phyloP scores from a whole-genome alignment of 1,140 invertebrate genomes.

The Drosophila asahinai region DNA sequence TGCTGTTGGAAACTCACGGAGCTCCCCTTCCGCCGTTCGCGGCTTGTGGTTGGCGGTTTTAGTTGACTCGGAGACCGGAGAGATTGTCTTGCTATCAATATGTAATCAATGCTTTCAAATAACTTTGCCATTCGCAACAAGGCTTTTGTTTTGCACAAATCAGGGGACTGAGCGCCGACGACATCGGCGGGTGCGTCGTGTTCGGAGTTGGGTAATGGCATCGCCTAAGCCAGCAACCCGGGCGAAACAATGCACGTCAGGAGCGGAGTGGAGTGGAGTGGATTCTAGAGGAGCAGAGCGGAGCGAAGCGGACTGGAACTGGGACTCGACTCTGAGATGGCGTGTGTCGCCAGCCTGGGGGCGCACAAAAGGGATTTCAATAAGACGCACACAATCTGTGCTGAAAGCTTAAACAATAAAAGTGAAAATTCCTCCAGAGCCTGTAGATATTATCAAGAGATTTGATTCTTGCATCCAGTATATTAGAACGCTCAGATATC shows the following conservation, averaged over 20 bases:
- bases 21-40: slow-evolving; percentile 1
- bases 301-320: slow-evolving; percentile 6
- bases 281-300: not conserved
- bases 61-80: slow-evolving; percentile 30
- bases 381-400: slow-evolving; percentile 77
- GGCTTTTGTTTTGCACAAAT: slow-evolving; percentile 77
- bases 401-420: slow-evolving; percentile 82
- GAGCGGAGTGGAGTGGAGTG: not conserved
- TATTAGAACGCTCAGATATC: not conserved
- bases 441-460: slow-evolving; percentile 55
- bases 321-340: slow-evolving; percentile 6
- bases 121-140: slow-evolving; percentile 74
- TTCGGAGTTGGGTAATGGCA: slow-evolving; percentile 46
- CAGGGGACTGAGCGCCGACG: slow-evolving; percentile 41
- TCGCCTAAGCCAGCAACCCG: slow-evolving; percentile 39
- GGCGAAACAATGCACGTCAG: slow-evolving; percentile 51
- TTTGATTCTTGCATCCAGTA: slow-evolving; percentile 1
- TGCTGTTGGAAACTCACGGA: not conserved
- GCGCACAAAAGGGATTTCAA: slow-evolving; percentile 78
- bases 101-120: slow-evolving; percentile 79
- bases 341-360: slow-evolving; percentile 43
- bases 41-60: slow-evolving; percentile 35
- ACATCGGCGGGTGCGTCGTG: not conserved
- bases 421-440: slow-evolving; percentile 71
- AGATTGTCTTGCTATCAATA: slow-evolving; percentile 55